Percentiles rank a stretch among this genome's conserved stretches.
These are phyloP conservation scores for Eupsilia transversa DNA, from an alignment of 2,888 invertebrate genomes.

Conservation along the genomic window DNA sequence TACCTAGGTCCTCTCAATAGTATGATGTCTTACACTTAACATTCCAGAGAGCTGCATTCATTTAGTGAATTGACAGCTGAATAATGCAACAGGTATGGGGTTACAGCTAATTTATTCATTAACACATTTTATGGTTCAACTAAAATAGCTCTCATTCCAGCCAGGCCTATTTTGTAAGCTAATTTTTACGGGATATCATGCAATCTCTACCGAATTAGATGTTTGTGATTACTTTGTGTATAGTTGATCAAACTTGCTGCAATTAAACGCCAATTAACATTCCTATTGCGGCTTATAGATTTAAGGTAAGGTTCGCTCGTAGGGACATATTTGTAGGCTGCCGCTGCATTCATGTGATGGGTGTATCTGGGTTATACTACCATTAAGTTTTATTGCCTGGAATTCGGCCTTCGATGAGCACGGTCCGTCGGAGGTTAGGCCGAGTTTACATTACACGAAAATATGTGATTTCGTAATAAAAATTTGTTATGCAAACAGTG, in stretches of 20 bases:
- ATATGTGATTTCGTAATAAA: constrained; percentile 66
- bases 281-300: constrained; percentile 67
- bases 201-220: constrained; percentile 44
- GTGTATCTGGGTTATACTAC: constrained; percentile 84
- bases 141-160: constrained; percentile 24
- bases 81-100: constrained; percentile 45
- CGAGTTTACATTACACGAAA: constrained; percentile 65
- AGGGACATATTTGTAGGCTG: constrained; percentile 76
- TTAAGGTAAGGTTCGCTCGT: constrained; percentile 72
- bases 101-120: constrained; percentile 52
- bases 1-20: constrained; percentile 23
- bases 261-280: constrained; percentile 75
- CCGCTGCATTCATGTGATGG: constrained; percentile 75
- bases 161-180: constrained; percentile 40
- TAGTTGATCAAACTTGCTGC: constrained; percentile 64
- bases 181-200: constrained; percentile 29
- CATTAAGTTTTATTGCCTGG: constrained; percentile 83
- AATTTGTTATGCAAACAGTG: constrained; percentile 62
- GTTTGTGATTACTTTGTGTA: constrained; percentile 42
- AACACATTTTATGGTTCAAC: constrained; percentile 41
- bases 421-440: constrained; percentile 67
- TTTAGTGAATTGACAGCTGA: constrained; percentile 36
- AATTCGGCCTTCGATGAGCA: constrained; percentile 80
- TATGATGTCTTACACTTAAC: constrained; percentile 38
- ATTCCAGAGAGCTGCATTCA: constrained; percentile 41